These are phyloP conservation scores for Oedothorax gibbosus DNA, from an alignment of 1,140 invertebrate species.

Conservation along the genomic window DNA sequence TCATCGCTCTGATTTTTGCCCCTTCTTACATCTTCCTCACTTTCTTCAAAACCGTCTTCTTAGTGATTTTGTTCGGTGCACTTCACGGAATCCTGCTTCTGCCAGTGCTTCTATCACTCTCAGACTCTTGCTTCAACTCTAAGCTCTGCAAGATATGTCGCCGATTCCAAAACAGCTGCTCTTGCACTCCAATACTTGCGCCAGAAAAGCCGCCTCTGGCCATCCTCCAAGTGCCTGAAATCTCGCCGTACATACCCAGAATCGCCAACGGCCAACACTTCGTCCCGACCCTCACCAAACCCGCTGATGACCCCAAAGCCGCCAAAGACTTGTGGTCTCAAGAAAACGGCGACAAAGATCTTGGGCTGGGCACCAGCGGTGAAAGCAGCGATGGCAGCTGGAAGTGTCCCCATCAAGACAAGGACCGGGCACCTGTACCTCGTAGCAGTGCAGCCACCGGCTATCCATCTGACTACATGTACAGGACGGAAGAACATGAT, in stretches of 20 bases:
- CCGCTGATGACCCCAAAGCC: constrained; percentile 2
- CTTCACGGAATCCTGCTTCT: constrained; percentile 92
- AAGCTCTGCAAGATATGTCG: constrained; percentile 30
- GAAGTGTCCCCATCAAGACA: constrained; percentile 59
- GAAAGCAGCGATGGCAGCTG: constrained; percentile 77
- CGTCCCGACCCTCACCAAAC: not conserved
- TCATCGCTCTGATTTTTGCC: constrained; percentile 86
- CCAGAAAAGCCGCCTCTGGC: constrained; percentile 41
- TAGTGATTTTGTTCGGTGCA: constrained; percentile 94
- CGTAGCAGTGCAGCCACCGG: not conserved
- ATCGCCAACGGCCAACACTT: not conserved
- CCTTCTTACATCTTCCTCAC: constrained; percentile 97
- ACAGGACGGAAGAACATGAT: constrained; percentile 32
- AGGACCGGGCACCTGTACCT: constrained; percentile 7
- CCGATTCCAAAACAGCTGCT: constrained; percentile 8
- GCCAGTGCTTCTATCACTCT: constrained; percentile 85
- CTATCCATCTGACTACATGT: not conserved
- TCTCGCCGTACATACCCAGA: not conserved
- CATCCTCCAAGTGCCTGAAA: not conserved
- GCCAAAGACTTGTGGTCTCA: constrained; percentile 17
- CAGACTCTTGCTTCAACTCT: constrained; percentile 60
- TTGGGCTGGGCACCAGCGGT: constrained; percentile 86
- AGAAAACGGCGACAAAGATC: constrained; percentile 77
- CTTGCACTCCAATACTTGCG: not conserved
- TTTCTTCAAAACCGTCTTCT: constrained; percentile 98